These are phyloP conservation scores for Poeciliopsis gracilis DNA, from an alignment of 2,797 vertebrate genomes.

Conservation along the genomic window DNA sequence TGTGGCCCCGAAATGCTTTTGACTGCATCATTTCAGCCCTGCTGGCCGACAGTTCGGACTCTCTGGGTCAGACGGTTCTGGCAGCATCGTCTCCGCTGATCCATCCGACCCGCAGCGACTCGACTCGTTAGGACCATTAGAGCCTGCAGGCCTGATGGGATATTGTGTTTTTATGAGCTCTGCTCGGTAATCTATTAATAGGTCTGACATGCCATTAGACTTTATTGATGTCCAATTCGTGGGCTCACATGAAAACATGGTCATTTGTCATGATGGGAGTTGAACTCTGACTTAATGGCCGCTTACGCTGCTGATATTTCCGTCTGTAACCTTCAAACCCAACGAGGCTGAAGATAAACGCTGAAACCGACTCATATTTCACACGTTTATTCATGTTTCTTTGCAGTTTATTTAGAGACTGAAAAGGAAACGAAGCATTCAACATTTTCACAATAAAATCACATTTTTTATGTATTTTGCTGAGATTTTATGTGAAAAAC, in stretches of 20 bases:
- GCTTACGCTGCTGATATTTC: slow-evolving; percentile 36
- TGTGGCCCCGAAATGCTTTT: too few relatives aligned
- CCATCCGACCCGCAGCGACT: slow-evolving; percentile 72
- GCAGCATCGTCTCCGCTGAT: slow-evolving; percentile 35
- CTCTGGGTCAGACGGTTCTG: too few relatives aligned
- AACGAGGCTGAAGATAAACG: slow-evolving; percentile 40
- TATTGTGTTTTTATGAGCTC: slow-evolving; percentile 78
- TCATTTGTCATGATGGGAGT: slow-evolving; percentile 76
- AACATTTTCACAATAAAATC: not conserved
- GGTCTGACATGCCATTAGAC: slow-evolving; percentile 71
- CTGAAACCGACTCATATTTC: slow-evolving; percentile 29
- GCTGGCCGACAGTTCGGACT: too few relatives aligned
- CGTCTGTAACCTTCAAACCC: slow-evolving; percentile 65
- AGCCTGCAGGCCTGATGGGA: slow-evolving; percentile 69
- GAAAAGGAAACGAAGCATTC: slow-evolving; percentile 3
- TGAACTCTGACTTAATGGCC: slow-evolving; percentile 65
- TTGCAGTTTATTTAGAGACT: not conserved
- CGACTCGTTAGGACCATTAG: slow-evolving; percentile 76
- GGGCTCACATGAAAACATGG: slow-evolving; percentile 71
- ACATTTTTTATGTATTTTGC: not conserved
- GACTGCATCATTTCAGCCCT: too few relatives aligned
- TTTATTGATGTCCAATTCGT: slow-evolving; percentile 76
- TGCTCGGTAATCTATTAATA: slow-evolving; percentile 76
- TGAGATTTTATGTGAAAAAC: not conserved
- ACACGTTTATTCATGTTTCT: slow-evolving; percentile 6